These are phyloP conservation scores for Oopsacas minuta DNA, from an alignment of 37 sponge, comb jelly and placozoan genomes.

Conservation along the genomic window DNA sequence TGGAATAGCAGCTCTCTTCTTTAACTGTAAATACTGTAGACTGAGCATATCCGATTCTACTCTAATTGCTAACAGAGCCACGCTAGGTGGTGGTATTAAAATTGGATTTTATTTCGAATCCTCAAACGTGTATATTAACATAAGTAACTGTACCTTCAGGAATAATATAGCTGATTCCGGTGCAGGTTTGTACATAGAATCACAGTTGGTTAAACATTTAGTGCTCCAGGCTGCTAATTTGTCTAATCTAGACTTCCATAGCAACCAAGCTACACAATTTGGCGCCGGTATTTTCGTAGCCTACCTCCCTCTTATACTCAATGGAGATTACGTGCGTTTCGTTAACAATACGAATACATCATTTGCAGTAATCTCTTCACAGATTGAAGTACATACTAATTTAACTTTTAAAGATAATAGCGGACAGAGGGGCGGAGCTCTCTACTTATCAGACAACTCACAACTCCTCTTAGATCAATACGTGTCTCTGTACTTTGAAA, in stretches of 20 bases:
- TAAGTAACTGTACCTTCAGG: not conserved
- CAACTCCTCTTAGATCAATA: not conserved
- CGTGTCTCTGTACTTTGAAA: not conserved
- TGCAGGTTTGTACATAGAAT: not conserved
- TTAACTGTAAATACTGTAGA: not conserved
- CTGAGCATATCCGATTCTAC: not conserved
- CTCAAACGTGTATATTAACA: not conserved
- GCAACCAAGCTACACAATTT: not conserved
- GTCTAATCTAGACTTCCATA: not conserved
- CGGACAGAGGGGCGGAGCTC: not conserved
- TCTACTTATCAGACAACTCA: not conserved
- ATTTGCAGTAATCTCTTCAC: not conserved
- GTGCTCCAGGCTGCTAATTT: not conserved
- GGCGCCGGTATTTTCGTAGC: constrained; percentile 11
- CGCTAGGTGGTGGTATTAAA: not conserved
- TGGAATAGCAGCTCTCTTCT: not conserved
- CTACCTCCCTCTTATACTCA: not conserved
- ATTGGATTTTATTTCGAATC: not conserved
- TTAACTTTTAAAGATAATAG: not conserved
- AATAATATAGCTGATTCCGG: not conserved
- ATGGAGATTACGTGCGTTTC: not conserved
- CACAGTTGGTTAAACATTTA: not conserved
- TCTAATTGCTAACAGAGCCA: not conserved
- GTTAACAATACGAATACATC: not conserved
- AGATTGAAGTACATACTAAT: not conserved